A percentile compares a stretch with the other conserved stretches of the same genome.
Evolutionary conservation across 2,797 vertebrate species (phyloP).

Genomic region (Rhinophrynus dorsalis): DNA sequence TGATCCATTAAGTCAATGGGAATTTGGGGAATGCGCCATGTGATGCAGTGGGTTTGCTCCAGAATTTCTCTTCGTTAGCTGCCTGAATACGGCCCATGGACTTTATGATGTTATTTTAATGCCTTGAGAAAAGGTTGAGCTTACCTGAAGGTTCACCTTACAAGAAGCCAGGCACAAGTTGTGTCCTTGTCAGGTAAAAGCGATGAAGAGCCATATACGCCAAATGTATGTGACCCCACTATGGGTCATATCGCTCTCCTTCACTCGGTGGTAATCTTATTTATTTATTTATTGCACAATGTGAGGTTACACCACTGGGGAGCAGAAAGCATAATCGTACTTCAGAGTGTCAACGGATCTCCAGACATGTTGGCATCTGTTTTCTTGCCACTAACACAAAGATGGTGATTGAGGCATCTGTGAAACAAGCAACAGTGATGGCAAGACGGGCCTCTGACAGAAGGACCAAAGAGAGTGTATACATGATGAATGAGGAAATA

Average conservation of each 20-base stretch:
- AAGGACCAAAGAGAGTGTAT: no score
- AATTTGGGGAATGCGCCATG: no score
- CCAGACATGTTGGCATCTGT: not conserved
- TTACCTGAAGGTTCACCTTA: slow-evolving; percentile 1
- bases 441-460: no score
- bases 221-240: not conserved
- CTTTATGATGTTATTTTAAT: slow-evolving; percentile 4
- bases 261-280: not conserved
- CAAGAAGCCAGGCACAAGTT: slow-evolving; percentile 10
- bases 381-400: not conserved
- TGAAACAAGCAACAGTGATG: no score
- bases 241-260: not conserved
- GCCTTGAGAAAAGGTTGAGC: not conserved
- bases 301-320: not conserved
- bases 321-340: not conserved
- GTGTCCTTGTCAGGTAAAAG: not conserved
- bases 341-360: no score
- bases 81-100: no score
- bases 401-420: not conserved
- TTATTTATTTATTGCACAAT: slow-evolving; percentile 43
- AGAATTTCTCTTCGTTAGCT: no score
- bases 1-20: no score
- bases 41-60: no score
- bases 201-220: slow-evolving; percentile 24
- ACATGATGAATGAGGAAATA: no score